Evolutionary conservation across 2,113 vertebrate species (phyloP).

Genomic region (Peromyscus maniculatus): DNA sequence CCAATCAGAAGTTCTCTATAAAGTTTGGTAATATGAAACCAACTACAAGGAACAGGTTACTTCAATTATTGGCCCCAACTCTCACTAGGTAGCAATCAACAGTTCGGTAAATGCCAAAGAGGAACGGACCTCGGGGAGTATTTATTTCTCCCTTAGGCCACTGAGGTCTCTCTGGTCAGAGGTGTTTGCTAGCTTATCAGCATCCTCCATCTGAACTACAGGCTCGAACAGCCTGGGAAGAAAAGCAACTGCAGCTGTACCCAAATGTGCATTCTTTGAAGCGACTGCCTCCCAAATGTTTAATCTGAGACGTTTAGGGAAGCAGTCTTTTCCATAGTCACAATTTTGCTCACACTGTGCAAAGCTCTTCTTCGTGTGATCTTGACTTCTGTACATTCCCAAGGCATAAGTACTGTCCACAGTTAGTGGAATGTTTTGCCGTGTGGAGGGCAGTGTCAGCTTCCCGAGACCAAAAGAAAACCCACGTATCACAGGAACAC

Average conservation of each 20-base stretch:
- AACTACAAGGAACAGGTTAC: not conserved
- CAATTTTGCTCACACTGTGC: constrained; percentile 52
- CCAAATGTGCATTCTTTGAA: constrained; percentile 25
- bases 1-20: not conserved
- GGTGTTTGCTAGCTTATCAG: not conserved
- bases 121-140: not conserved
- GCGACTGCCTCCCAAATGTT: not conserved
- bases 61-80: not conserved
- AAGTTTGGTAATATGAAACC: constrained; percentile 15
- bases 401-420: constrained; percentile 39
- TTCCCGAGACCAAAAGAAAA: constrained; percentile 90
- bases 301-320: constrained; percentile 15
- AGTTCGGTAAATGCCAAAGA: not conserved
- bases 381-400: constrained; percentile 62
- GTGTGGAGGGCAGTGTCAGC: constrained; percentile 70
- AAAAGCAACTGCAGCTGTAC: not conserved
- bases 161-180: not conserved
- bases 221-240: not conserved
- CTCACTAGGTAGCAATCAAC: not conserved
- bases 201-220: constrained; percentile 41
- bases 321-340: constrained; percentile 43
- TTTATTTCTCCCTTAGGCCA: not conserved
- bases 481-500: constrained; percentile 90
- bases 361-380: constrained; percentile 19
- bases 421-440: constrained; percentile 65